Evolutionary conservation across 2,888 invertebrate genomes (phyloP).

Genomic region (Drosophila acutilabella): DNA sequence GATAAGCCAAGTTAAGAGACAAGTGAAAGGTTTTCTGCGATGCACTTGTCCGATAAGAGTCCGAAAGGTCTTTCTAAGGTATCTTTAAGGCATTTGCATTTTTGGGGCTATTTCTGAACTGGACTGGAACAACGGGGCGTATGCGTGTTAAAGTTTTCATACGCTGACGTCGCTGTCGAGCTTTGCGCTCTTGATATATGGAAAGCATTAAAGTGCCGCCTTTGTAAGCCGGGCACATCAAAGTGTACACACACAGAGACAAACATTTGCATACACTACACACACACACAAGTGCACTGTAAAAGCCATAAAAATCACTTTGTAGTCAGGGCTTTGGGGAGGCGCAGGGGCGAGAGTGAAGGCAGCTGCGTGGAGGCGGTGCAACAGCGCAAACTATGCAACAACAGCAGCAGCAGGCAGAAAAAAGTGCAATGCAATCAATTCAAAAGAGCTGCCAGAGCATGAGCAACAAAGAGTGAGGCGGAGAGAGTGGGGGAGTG

Average conservation of each 20-base stretch:
- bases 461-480: conserved; percentile 15
- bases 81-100: background rate
- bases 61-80: background rate
- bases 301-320: conserved; percentile 78
- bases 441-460: conserved; percentile 64
- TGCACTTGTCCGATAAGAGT: conserved; percentile 48
- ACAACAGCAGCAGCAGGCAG: conserved; percentile 23
- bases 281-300: conserved; percentile 43
- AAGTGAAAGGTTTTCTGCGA: conserved; percentile 39
- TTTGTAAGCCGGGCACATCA: conserved; percentile 75
- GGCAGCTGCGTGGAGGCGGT: conserved; percentile 58
- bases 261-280: conserved; percentile 67
- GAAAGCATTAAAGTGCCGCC: conserved; percentile 71
- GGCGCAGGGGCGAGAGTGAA: background rate
- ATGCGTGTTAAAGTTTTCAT: conserved; percentile 71
- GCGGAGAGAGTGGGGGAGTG: background rate
- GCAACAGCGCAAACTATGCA: conserved; percentile 72
- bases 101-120: conserved; percentile 9
- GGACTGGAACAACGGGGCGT: conserved; percentile 60
- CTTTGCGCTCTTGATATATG: conserved; percentile 73
- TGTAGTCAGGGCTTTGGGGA: conserved; percentile 45
- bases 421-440: conserved; percentile 78
- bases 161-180: conserved; percentile 59
- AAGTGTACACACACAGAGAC: conserved; percentile 57
- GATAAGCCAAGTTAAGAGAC: conserved; percentile 47